phyloP scores from a whole-genome alignment of 2,797 vertebrate species.

The Columba guinea region DNA sequence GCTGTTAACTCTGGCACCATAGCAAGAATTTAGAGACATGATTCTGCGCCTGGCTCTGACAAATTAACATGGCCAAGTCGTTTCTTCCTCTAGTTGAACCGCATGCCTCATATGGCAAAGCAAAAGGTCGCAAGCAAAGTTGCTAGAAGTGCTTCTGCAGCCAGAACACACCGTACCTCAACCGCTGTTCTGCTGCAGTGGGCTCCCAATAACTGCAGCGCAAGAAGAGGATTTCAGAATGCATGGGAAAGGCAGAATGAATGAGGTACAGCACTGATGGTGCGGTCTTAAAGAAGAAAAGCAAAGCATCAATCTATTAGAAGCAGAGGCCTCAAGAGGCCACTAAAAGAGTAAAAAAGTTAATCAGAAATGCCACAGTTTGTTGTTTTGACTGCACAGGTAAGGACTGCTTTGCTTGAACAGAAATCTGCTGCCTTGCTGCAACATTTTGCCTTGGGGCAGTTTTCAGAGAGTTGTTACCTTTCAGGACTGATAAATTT shows the following conservation, averaged over 20 bases:
- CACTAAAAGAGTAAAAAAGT: neutral
- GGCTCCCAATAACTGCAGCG: neutral
- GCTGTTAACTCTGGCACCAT: neutral
- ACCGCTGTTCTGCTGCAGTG: neutral
- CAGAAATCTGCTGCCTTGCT: neutral
- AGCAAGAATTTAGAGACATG: neutral
- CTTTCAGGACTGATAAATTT: constrained; percentile 16
- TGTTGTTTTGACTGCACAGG: neutral
- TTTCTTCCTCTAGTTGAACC: neutral
- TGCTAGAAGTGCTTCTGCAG: neutral
- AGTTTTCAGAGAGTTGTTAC: constrained; percentile 1
- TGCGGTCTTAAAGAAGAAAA: neutral
- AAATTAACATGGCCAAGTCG: neutral
- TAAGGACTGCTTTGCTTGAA: neutral
- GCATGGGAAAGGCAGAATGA: neutral
- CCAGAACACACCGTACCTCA: neutral
- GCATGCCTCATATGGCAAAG: neutral
- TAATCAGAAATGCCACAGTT: neutral
- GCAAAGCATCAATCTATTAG: neutral
- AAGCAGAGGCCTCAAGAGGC: neutral
- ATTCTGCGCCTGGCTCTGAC: neutral
- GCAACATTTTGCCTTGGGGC: neutral
- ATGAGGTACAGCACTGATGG: neutral
- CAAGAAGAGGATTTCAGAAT: neutral
- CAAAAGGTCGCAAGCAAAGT: neutral